Evolutionary conservation across 2,113 vertebrate species (phyloP).

Genomic region (Oostethus manadensis): DNA sequence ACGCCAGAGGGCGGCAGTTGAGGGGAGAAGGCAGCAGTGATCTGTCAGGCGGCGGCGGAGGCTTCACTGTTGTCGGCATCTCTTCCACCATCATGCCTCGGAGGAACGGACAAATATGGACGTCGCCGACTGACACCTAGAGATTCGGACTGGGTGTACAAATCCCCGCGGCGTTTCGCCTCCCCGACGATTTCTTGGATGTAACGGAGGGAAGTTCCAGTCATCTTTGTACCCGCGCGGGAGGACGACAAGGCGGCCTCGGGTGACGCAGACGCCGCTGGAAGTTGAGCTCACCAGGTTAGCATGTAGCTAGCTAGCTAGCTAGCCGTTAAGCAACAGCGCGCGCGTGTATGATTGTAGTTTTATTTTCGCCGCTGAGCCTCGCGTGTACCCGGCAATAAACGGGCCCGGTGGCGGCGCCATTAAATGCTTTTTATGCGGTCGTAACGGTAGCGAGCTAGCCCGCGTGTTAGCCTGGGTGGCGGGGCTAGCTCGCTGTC

Average conservation of each 20-base stretch:
- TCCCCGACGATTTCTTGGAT: conserved; percentile 1
- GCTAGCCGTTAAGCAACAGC: background rate
- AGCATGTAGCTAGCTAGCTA: background rate
- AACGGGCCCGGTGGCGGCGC: background rate
- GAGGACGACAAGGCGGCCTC: conserved; percentile 5
- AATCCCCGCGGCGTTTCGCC: background rate
- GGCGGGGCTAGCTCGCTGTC: background rate
- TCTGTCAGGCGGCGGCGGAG: conserved; percentile 35
- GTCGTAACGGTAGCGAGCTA: background rate
- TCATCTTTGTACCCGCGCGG: conserved; percentile 1
- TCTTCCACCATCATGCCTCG: background rate
- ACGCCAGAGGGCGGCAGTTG: conserved; percentile 15
- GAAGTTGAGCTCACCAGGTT: conserved; percentile 10
- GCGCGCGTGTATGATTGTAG: background rate
- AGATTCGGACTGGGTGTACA: conserved; percentile 35
- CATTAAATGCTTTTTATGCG: background rate
- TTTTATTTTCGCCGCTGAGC: background rate
- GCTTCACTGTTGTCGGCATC: background rate
- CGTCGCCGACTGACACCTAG: conserved; percentile 22
- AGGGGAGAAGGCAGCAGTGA: background rate
- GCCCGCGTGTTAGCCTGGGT: background rate
- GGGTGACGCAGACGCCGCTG: background rate
- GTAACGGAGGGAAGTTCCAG: background rate
- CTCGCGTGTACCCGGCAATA: background rate
- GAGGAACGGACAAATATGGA: conserved; percentile 42